Percentiles rank a stretch among this genome's conserved stretches.
phyloP scores from a whole-genome alignment of 2,113 vertebrate genomes.

The Diphyllodes magnificus region DNA sequence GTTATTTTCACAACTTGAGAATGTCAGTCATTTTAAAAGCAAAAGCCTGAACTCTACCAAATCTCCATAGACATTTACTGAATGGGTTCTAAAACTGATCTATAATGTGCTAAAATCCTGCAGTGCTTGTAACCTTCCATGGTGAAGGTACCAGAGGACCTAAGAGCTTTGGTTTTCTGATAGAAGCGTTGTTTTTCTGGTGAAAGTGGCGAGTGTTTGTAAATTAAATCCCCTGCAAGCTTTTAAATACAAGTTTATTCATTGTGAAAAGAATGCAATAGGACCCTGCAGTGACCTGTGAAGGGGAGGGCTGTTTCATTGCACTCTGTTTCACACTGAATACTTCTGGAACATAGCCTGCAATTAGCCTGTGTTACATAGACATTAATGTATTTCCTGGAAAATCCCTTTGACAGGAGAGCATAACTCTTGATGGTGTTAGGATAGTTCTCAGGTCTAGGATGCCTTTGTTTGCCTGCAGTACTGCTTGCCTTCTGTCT shows the following conservation, averaged over 20 bases:
- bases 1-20: slow-evolving; percentile 26
- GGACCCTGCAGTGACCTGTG: not conserved
- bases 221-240: not conserved
- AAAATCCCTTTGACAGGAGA: not conserved
- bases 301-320: not conserved
- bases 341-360: not conserved
- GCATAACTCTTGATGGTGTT: not conserved
- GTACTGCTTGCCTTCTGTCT: not conserved
- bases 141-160: not conserved
- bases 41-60: not conserved
- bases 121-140: not conserved
- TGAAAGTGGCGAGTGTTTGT: not conserved
- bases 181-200: not conserved
- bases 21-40: not conserved
- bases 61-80: slow-evolving; percentile 33
- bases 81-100: slow-evolving; percentile 35
- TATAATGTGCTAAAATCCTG: slow-evolving; percentile 20
- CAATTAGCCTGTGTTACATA: not conserved
- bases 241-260: not conserved
- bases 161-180: not conserved
- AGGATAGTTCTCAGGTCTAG: not conserved
- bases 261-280: not conserved
- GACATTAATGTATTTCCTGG: not conserved
- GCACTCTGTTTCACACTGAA: not conserved
- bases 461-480: not conserved